Evolutionary conservation across 2,888 invertebrate genomes (phyloP), one percentile per base, ranked within the genome.

Genomic region (Diloba caeruleocephala): DNA sequence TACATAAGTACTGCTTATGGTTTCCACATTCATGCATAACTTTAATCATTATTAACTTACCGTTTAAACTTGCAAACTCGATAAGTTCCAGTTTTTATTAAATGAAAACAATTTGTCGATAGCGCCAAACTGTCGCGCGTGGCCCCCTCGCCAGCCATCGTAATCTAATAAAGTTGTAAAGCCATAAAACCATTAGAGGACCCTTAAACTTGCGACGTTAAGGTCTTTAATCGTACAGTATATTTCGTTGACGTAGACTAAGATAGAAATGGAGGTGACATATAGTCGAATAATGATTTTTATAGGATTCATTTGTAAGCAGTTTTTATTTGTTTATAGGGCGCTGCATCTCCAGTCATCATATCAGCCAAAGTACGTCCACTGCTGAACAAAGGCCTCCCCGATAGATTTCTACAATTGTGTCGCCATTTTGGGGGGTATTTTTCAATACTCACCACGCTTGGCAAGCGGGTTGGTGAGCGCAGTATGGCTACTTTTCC

Each of bases 91-190:
- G 38, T 56, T 53, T 59, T 54, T 49, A 51, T 60, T 42, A 61
- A 60, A 61, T 54, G 52, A 37, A 45, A 64, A 57, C 48, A 58
- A 61, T 69, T 65, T 57, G 56, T 69, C 52, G 52, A 36, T 29
- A 25, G 79, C 78, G 78, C 76, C 79, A 67, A 74, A 65, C 61
- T 46, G 78, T 69, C 76, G 76, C 59, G 58, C 42, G 33, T 38
- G 55, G 63, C 33, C 13, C 42, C n/a, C 36, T 43, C 37, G 13
- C 31, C 45, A 31, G 48, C 52, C 45, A 59, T 56, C 58, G 57
- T 68, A 43, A 69, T 65, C 36, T 55, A 63, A 52, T 51, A 58
- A 57, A 49, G 49, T 48, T 61, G 52, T 58, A 42, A 68, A 50
- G 53, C 45, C 19, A 50, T 28, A 21, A 37, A 0, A n/a, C n/a